phyloP scores from a whole-genome alignment of 2,888 invertebrate species.

The Agriopis aurantiaria region DNA sequence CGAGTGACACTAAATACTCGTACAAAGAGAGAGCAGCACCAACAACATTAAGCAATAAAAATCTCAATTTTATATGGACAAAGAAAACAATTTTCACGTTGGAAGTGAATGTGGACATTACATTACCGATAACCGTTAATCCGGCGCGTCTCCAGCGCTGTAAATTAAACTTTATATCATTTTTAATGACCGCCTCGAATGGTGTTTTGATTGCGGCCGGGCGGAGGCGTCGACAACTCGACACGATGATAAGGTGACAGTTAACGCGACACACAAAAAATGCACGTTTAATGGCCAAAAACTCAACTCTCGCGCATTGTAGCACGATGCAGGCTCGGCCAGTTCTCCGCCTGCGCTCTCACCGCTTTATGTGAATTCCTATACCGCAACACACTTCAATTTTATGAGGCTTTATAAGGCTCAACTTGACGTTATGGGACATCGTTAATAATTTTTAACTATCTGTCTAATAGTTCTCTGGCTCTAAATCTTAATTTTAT shows the following conservation, averaged over 20 bases:
- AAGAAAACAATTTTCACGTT: slow-evolving; percentile 75
- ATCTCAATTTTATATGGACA: slow-evolving; percentile 67
- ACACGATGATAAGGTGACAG: slow-evolving; percentile 84
- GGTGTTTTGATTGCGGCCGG: slow-evolving; percentile 85
- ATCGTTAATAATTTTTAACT: slow-evolving; percentile 75
- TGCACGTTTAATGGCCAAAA: slow-evolving; percentile 79
- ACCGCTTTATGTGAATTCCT: slow-evolving; percentile 78
- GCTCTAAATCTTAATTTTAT: slow-evolving; percentile 56
- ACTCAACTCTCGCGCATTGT: slow-evolving; percentile 64
- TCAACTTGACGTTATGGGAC: slow-evolving; percentile 67
- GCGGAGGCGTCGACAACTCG: slow-evolving; percentile 86
- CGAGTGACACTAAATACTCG: slow-evolving; percentile 46
- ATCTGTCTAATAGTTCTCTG: slow-evolving; percentile 64
- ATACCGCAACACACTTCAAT: slow-evolving; percentile 74
- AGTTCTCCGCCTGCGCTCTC: slow-evolving; percentile 43
- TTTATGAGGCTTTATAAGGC: slow-evolving; percentile 76
- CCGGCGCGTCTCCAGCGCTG: slow-evolving; percentile 70
- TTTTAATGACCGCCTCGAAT: slow-evolving; percentile 83
- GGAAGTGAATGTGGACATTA: slow-evolving; percentile 72
- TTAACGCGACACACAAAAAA: slow-evolving; percentile 80
- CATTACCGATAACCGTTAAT: slow-evolving; percentile 81
- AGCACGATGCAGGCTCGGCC: slow-evolving; percentile 31
- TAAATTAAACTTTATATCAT: slow-evolving; percentile 86
- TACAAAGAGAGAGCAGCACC: slow-evolving; percentile 48
- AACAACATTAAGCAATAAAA: slow-evolving; percentile 63